Base-by-base conservation (phyloP, 1,140 invertebrate species). In the Drosophila arawakana region DNA sequence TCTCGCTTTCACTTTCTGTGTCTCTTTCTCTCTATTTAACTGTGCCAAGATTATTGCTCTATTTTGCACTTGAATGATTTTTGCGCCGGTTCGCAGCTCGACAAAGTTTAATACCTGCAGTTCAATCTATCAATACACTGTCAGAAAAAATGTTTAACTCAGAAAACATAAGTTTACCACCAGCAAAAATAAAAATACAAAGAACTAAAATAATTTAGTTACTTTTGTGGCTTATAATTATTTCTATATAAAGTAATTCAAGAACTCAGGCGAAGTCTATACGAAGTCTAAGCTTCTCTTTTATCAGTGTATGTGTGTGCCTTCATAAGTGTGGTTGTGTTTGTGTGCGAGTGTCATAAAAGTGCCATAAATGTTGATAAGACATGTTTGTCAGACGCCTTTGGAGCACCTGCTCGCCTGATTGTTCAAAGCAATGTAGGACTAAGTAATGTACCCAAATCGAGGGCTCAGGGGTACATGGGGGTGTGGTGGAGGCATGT, bases 341-440 rank as follows among this genome's bases (percentile, higher is more conserved):
- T 44, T 30, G 49, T 35, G 46, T 47, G 52, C 39, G 58, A 15
- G 73, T 21, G 54, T 55, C 80, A 74, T 86, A 80, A 88, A 86
- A 80, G 76, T 83, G 83, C 47, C 83, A 86, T 88, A 86, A 86
- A 86, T 78, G 84, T 88, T 86, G 83, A 86, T 86, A 86, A 88
- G 83, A 66, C 84, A 88, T 77, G 84, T 88, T 88, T 77, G 81
- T 85, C 74, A 72, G 47, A 18, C 47, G 25, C 47, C 61, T 61
- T 43, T n/a, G 10, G 30, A 54, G 54, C 66, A 65, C 66, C 67
- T 71, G 60, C 60, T 55, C 35, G 15, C 58, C 34, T 61, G 55
- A 58, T 73, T 67, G 46, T 55, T 59, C 54, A 58, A 41, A 62
- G 57, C 47, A 25, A 18, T 44, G 18, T 9, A 6, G 7, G n/a